Percentiles rank a stretch among this genome's conserved stretches.
Evolutionary conservation across 2,888 invertebrate genomes (phyloP).

Genomic region (Branchellion lobata): DNA sequence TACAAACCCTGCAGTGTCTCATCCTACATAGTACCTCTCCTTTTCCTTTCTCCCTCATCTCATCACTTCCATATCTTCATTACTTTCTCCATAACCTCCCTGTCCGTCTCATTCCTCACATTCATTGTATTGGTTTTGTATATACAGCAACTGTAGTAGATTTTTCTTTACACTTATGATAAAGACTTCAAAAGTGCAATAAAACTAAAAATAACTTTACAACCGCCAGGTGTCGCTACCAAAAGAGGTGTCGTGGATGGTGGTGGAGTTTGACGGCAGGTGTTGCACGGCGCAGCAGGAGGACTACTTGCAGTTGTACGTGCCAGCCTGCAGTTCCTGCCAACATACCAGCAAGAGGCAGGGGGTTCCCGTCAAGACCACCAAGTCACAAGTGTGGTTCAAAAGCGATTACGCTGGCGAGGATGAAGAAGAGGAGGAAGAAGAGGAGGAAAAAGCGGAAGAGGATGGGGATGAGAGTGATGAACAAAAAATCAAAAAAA

Average conservation of each 20-base stretch:
- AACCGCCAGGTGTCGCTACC: conserved; percentile 77
- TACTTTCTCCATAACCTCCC: no score
- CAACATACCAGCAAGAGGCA: no score
- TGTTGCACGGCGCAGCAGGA: conserved; percentile 90
- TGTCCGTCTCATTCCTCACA: no score
- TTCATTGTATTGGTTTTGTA: no score
- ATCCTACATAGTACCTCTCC: conserved; percentile 72
- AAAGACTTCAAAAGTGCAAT: no score
- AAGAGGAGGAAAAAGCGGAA: not conserved
- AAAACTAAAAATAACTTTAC: no score
- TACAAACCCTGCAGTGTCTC: conserved; percentile 75
- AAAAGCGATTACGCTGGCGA: not conserved
- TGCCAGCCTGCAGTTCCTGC: conserved; percentile 55
- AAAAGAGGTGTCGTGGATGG: conserved; percentile 82
- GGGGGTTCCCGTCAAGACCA: not conserved
- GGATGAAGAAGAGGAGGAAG: not conserved
- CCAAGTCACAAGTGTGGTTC: not conserved
- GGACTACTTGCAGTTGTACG: conserved; percentile 71
- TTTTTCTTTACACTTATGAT: no score
- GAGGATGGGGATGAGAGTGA: not conserved
- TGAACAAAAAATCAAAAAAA: not conserved
- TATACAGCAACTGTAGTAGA: no score
- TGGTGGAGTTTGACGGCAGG: conserved; percentile 86
- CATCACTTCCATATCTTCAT: not conserved
- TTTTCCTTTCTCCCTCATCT: not conserved